Evolutionary conservation across 2,113 vertebrate species (phyloP).

Genomic region (Anolis sagrei): DNA sequence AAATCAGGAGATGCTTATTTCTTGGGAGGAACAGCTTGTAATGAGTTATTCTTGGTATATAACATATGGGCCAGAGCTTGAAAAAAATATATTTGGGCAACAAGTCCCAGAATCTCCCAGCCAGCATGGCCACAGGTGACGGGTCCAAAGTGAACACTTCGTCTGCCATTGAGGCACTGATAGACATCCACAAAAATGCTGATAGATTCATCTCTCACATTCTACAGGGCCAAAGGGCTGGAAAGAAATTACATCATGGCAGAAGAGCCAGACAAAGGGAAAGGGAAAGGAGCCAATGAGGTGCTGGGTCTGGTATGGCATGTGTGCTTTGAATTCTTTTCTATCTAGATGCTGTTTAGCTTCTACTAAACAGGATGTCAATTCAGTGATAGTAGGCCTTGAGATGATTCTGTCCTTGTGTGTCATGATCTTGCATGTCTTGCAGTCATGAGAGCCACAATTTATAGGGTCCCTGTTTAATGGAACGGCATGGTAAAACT

Average conservation of each 20-base stretch:
- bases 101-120: background rate
- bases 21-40: too few relatives aligned
- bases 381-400: background rate
- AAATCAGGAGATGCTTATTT: too few relatives aligned
- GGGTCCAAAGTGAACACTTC: background rate
- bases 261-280: conserved; percentile 23
- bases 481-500: background rate
- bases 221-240: background rate
- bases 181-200: background rate
- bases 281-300: rapidly evolving
- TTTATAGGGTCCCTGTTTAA: background rate
- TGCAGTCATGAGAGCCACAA: background rate
- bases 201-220: background rate
- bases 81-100: background rate
- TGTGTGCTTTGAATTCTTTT: background rate
- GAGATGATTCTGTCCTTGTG: background rate
- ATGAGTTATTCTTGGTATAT: background rate
- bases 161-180: background rate
- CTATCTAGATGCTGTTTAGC: background rate
- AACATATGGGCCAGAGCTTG: background rate
- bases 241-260: rapidly evolving
- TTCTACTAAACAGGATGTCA: background rate
- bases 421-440: background rate
- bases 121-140: background rate
- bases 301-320: conserved; percentile 43